A percentile compares a stretch with the other conserved stretches of the same genome.
These are phyloP conservation scores for Hirtodrosophila cameraria DNA, from an alignment of 2,888 invertebrate genomes.

Conservation along the genomic window DNA sequence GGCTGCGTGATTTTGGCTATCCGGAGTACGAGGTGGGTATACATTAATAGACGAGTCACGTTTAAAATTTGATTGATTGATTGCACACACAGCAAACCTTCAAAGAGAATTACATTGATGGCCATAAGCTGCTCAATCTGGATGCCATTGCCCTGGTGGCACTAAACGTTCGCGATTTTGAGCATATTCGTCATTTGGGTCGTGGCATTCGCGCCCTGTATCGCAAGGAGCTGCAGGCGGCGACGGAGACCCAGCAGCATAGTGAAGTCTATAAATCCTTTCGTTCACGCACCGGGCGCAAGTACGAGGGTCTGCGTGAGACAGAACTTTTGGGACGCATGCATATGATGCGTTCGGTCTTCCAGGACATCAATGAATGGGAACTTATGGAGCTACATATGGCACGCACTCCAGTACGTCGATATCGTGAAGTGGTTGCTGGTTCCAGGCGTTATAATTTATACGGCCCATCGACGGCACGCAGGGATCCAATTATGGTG, in stretches of 20 bases:
- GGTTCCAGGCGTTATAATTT: conserved; percentile 54
- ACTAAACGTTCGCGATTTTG: conserved; percentile 85
- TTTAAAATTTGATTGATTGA: conserved; percentile 11
- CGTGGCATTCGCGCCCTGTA: conserved; percentile 83
- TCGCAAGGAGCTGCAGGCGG: conserved; percentile 82
- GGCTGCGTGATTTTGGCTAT: conserved; percentile 85
- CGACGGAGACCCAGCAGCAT: conserved; percentile 82
- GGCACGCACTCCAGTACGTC: conserved; percentile 58
- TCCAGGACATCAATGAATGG: conserved; percentile 85
- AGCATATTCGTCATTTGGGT: conserved; percentile 84
- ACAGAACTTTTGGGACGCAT: conserved; percentile 85
- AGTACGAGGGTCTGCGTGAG: conserved; percentile 84
- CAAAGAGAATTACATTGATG: conserved; percentile 84
- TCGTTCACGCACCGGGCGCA: conserved; percentile 85
- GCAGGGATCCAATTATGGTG: conserved; percentile 29
- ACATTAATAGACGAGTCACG: fast-evolving
- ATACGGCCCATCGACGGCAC: conserved; percentile 47
- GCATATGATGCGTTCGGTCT: conserved; percentile 85
- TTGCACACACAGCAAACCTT: conserved; percentile 81
- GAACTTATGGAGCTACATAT: conserved; percentile 81
- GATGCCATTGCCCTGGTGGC: conserved; percentile 84
- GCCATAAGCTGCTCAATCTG: conserved; percentile 84
- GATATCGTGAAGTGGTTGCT: conserved; percentile 68
- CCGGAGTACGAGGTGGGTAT: conserved; percentile 85
- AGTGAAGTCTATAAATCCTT: conserved; percentile 85